Percentiles rank a stretch among this genome's conserved stretches.
Conservation (phyloP, 2,797 vertebrate species). For the Gallinago solitaria region DNA sequence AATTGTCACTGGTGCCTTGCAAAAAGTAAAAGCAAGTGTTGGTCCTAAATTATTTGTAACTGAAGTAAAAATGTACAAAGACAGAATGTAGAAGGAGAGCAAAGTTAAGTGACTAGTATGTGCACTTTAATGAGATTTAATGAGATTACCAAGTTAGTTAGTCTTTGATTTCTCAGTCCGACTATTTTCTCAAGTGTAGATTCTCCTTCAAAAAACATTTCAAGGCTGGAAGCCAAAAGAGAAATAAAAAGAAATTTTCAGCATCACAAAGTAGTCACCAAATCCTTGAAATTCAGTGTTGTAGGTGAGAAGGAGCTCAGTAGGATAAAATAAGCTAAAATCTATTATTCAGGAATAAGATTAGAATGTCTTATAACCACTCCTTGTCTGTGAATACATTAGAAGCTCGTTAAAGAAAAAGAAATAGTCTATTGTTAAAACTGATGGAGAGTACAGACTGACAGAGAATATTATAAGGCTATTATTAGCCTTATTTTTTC, state of each 20-base stretch:
- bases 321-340: background rate
- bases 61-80: background rate
- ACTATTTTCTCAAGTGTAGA: background rate
- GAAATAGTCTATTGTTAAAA: background rate
- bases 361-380: background rate
- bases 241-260: background rate
- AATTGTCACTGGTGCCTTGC: background rate
- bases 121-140: background rate
- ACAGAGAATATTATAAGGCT: background rate
- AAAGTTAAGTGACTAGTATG: background rate
- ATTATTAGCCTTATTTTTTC: background rate
- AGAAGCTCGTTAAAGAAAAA: slow-evolving; percentile 1
- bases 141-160: background rate
- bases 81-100: background rate
- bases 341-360: background rate
- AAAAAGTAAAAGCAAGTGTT: background rate
- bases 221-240: background rate
- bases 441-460: background rate
- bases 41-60: background rate
- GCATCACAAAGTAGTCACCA: background rate
- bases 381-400: background rate
- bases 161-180: background rate
- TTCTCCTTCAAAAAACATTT: background rate
- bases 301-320: background rate
- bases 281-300: background rate